Evolutionary conservation across 2,113 vertebrate species (phyloP), one percentile per base, ranked within the genome.

Genomic region (Forbesichthys agassizii): DNA sequence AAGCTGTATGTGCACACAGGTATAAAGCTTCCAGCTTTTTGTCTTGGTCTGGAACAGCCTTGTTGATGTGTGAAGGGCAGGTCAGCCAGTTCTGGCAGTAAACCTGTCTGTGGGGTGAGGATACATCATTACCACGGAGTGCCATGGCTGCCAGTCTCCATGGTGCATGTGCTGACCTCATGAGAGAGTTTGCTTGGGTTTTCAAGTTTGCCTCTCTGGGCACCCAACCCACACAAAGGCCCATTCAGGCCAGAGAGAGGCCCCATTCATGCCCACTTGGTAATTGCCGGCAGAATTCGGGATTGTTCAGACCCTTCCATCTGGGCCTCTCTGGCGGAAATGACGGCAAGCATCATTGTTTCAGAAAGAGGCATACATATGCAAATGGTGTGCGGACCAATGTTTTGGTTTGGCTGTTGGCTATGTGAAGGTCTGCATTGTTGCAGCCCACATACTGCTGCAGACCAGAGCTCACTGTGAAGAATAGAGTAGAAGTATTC

Each of bases 231-330:
- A 56, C 80, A 93, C 90, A 93, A 91, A 91, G 90, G 76, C 79
- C 83, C 85, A 88, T 92, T 93, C 87, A 90, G 83, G 81, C 58
- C 80, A 48, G 54, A 90, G 88, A 89, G 86, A 88, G 84, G 79
- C 74, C 81, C 83, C 86, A 89, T 93, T 93, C 88, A 93, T 90
- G 84, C 81, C 80, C 74, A 69, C 85, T 77, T 73, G 85, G 87
- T 85, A 85, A 86, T 88, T 88, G 83, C 87, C 74, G 75, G 79
- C 80, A 90, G 87, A 91, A 91, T 93, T 86, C 87, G 71, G 86
- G 82, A 90, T 90, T 90, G 87, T 86, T 86, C 87, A 69, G 79
- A 81, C 78, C 88, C 88, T 88, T 91, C 90, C 86, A 89, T 92
- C 89, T 76, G 67, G 81, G 79, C 78, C 75, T 84, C 87, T 87